These are phyloP conservation scores for Orchesella cincta DNA, from an alignment of 1,140 invertebrate genomes.

Conservation along the genomic window DNA sequence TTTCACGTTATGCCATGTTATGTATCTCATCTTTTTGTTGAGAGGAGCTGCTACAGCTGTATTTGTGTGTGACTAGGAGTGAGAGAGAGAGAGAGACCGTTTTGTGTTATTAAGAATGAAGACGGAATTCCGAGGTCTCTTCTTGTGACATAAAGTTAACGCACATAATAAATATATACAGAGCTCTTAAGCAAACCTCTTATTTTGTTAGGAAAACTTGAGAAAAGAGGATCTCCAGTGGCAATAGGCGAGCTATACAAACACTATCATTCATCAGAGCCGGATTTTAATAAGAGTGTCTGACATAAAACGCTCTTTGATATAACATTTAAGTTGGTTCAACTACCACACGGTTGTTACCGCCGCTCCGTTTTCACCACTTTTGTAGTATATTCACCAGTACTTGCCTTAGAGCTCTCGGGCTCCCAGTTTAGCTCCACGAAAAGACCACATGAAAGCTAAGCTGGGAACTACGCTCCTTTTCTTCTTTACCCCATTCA, in stretches of 20 bases:
- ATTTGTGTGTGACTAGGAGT: not conserved
- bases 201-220: slow-evolving; percentile 28
- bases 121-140: slow-evolving; percentile 26
- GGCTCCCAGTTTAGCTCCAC: slow-evolving; percentile 3
- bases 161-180: slow-evolving; percentile 25
- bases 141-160: slow-evolving; percentile 23
- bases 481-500: slow-evolving; percentile 16
- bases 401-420: too few species aligned
- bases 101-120: slow-evolving; percentile 9
- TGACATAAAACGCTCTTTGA: slow-evolving; percentile 47
- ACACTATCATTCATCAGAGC: slow-evolving; percentile 47
- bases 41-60: too few species aligned
- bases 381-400: slow-evolving; percentile 1
- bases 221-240: slow-evolving; percentile 17
- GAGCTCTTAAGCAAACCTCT: slow-evolving; percentile 22
- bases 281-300: slow-evolving; percentile 47
- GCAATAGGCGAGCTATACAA: slow-evolving; percentile 20
- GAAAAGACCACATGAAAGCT: slow-evolving; percentile 27
- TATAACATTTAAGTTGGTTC: slow-evolving; percentile 6
- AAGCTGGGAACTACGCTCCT: not conserved
- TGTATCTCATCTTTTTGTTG: slow-evolving; percentile 1
- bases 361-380: not conserved
- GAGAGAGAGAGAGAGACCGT: not conserved
- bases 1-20: not conserved
- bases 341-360: not conserved